These are phyloP conservation scores for Oenanthe oenanthe DNA, from an alignment of 2,113 vertebrate species.

Conservation along the genomic window DNA sequence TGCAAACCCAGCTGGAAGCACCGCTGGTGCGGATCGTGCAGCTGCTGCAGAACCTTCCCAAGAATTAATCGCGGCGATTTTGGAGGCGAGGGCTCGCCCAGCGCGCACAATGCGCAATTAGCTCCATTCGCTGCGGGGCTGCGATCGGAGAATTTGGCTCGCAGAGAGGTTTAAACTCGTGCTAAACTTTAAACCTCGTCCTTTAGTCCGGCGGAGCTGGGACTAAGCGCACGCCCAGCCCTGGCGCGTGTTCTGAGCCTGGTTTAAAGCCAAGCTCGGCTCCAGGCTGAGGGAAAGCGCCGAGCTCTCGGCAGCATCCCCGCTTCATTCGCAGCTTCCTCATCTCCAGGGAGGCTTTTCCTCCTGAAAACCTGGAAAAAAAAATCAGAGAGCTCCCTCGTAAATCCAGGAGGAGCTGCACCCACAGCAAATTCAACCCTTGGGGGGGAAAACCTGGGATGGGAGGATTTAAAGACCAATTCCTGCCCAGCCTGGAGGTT, in stretches of 20 bases:
- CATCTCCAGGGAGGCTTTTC: not conserved
- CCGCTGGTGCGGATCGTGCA: accelerated
- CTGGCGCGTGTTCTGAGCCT: not conserved
- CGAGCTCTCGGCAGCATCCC: not conserved
- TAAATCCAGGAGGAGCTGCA: accelerated
- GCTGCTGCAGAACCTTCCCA: not conserved
- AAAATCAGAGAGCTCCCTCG: not conserved
- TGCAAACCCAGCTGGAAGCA: not conserved
- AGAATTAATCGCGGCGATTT: not conserved
- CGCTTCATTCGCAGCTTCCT: accelerated
- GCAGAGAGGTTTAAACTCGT: not conserved
- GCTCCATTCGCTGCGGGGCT: not conserved
- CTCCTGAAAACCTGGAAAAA: not conserved
- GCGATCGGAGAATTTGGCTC: not conserved
- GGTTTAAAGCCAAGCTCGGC: not conserved
- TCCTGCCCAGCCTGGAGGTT: not conserved
- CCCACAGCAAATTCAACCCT: not conserved
- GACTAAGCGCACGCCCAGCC: not conserved
- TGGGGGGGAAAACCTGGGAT: not conserved
- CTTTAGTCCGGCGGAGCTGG: not conserved
- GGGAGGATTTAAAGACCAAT: not conserved
- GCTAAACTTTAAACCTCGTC: not conserved
- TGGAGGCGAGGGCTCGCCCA: not conserved
- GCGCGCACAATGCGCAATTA: not conserved
- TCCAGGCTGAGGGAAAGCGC: not conserved